Base-by-base conservation (phyloP, 2,888 invertebrate genomes). In the Argyresthia albistria region DNA sequence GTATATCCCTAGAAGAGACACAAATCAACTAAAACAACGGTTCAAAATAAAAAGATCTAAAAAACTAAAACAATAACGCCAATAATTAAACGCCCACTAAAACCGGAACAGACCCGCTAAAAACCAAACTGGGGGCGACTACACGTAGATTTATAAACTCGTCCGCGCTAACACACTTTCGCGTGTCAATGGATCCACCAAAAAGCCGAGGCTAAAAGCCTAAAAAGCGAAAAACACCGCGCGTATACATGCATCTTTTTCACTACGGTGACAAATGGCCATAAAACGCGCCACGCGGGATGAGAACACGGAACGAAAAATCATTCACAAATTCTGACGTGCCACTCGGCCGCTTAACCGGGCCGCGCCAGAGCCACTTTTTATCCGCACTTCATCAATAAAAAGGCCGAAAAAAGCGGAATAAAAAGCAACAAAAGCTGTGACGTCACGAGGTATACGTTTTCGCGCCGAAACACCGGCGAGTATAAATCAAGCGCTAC, bases 261-360 rank as follows among this genome's bases (percentile, higher is more conserved):
- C 82, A 71, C 69, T 59, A 71, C 71, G 69, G 80, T 87, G 87
- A 87, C 87, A 87, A 87, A 86, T 87, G 86, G 86, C 72, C 71
- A 73, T 79, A 77, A 79, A 80, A 75, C 76, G 77, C 70, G 68
- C 80, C 80, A 80, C 74, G 78, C 80, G 73, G 67, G 57, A 64
- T 64, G 42, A 58, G 63, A 66, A 74, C 73, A 70, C 67, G 66
- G 68, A 63, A 73, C 75, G 78, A 73, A 80, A 80, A 84, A 84
- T 86, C 86, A 86, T 86, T 83, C 83, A 79, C 79, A 76, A 78
- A 80, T 79, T 78, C 76, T 82, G 83, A 83, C 77, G 78, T 71
- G 51, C 16, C 51, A 61, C 62, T 64, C 60, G 51, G 53, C 48
- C 73, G 75, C 73, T 75, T 73, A 73, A 76, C 71, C 67, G 25